Percentiles rank a stretch among this genome's conserved stretches.
These are phyloP conservation scores for Lucilia sericata DNA, from an alignment of 1,140 invertebrate genomes.

Conservation along the genomic window DNA sequence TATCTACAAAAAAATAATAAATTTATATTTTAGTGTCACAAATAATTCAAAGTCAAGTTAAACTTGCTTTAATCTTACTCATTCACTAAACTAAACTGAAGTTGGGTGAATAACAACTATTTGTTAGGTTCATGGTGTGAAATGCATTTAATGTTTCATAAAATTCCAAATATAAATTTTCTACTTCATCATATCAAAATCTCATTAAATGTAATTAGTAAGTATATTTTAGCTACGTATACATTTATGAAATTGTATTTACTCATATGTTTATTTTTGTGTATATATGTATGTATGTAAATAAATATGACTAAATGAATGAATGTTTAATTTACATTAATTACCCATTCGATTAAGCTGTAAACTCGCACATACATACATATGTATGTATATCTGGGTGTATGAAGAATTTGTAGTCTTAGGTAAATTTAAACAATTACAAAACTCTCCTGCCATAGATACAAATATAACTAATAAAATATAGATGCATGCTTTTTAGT, in stretches of 20 bases:
- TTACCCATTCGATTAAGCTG: background rate
- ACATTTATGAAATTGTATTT: background rate
- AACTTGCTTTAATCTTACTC: background rate
- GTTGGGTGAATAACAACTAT: too few relatives aligned
- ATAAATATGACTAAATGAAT: background rate
- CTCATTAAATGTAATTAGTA: background rate
- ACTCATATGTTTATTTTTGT: too few relatives aligned
- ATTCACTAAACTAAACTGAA: background rate
- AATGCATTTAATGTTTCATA: background rate
- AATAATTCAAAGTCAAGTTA: background rate
- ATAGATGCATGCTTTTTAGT: background rate
- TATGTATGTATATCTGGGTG: background rate
- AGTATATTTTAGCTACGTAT: background rate
- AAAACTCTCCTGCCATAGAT: background rate
- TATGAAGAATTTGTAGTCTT: background rate
- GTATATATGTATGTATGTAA: background rate
- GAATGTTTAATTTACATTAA: constrained; percentile 7
- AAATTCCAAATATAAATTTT: background rate
- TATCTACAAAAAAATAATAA: background rate
- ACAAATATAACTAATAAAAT: background rate
- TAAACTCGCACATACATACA: background rate
- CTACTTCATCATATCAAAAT: background rate
- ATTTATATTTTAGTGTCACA: background rate
- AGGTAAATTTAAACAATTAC: constrained; percentile 5
- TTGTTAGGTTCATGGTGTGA: background rate